phyloP scores from a whole-genome alignment of 2,888 invertebrate species.

The Oxyteleia sp. region DNA sequence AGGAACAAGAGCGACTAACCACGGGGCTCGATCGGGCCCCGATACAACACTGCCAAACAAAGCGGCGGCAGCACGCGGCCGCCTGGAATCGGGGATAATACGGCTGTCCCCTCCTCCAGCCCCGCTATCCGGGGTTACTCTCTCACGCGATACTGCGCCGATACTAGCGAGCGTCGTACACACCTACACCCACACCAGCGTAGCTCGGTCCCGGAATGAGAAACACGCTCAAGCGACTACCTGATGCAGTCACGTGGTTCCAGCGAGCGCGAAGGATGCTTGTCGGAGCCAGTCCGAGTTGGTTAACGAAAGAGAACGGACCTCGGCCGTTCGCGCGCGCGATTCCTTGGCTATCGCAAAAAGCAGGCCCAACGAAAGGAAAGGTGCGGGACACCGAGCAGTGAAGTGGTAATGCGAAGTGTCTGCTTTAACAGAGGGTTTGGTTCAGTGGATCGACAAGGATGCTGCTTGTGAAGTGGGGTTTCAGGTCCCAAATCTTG shows the following conservation, averaged over 20 bases:
- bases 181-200: slow-evolving; percentile 76
- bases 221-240: slow-evolving; percentile 77
- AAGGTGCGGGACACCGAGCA: slow-evolving; percentile 43
- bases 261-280: slow-evolving; percentile 84
- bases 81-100: slow-evolving; percentile 74
- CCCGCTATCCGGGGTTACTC: slow-evolving; percentile 73
- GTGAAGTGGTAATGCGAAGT: slow-evolving; percentile 39
- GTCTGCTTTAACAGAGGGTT: not conserved
- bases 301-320: slow-evolving; percentile 78
- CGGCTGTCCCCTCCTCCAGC: slow-evolving; percentile 76
- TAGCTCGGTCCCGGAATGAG: slow-evolving; percentile 71
- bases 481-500: not conserved
- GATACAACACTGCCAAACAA: slow-evolving; percentile 70
- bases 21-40: slow-evolving; percentile 56
- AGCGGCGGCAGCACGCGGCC: slow-evolving; percentile 61
- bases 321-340: slow-evolving; percentile 47
- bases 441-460: not conserved
- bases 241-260: slow-evolving; percentile 86
- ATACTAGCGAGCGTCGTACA: slow-evolving; percentile 73
- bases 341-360: slow-evolving; percentile 25
- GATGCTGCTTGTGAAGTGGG: slow-evolving; percentile 17
- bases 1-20: slow-evolving; percentile 24
- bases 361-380: slow-evolving; percentile 56
- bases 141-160: slow-evolving; percentile 81
- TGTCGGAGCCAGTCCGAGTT: slow-evolving; percentile 84